Conservation (phyloP, 2,888 invertebrate genomes). For the Copidosoma aretas region DNA sequence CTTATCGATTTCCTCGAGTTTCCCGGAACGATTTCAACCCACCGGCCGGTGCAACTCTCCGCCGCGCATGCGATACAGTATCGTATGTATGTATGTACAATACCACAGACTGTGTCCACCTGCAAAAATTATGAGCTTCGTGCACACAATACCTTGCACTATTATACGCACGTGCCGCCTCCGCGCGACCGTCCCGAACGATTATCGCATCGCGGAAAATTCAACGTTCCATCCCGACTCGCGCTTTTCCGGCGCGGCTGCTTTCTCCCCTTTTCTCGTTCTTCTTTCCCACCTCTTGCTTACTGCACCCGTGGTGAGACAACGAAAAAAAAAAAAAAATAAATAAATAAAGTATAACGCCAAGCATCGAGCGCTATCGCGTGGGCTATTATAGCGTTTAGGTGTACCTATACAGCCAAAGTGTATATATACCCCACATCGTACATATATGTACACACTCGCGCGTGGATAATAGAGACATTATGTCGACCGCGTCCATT, state of each 20-base stretch:
- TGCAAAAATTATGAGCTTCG: background rate
- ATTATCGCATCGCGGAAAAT: background rate
- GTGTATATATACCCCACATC: background rate
- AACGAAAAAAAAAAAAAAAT: background rate
- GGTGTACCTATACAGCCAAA: too few relatives aligned
- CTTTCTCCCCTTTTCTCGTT: background rate
- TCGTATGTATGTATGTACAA: background rate
- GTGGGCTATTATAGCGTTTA: too few relatives aligned
- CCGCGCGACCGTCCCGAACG: too few relatives aligned
- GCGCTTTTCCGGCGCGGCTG: too few relatives aligned
- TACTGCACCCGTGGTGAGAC: background rate
- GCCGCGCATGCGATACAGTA: too few relatives aligned
- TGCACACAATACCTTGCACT: too few relatives aligned
- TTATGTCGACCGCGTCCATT: constrained; percentile 21
- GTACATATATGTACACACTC: constrained; percentile 5
- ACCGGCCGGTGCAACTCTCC: background rate
- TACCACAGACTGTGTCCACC: background rate
- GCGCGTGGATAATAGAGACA: constrained; percentile 12
- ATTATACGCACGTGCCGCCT: background rate
- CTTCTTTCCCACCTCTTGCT: background rate
- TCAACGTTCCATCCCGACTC: background rate
- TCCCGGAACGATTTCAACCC: constrained; percentile 6
- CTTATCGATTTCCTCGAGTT: constrained; percentile 31
- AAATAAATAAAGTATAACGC: background rate
- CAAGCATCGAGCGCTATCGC: background rate